Evolutionary conservation across 2,888 invertebrate species (phyloP), one percentile per base, ranked within the genome.

Genomic region (Drosophila eohydei): DNA sequence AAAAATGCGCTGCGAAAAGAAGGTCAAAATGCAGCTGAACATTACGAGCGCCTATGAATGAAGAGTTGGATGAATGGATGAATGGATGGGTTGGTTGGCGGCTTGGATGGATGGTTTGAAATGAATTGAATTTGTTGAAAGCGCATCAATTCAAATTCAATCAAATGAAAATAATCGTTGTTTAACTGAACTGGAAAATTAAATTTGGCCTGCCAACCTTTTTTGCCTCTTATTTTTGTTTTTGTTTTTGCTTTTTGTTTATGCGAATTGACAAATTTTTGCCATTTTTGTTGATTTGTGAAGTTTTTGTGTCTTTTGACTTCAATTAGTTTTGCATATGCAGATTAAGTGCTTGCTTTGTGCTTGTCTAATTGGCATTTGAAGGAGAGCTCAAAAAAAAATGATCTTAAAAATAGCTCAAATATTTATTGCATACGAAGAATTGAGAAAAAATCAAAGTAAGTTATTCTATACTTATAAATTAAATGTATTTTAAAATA

Each of bases 61-160:
- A 32, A 48, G 52, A 48, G 6, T 9, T 63, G 28, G 21, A 46
- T 43, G 54, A 11, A 50, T 56, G 66, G n/a, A 40, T 65, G 46
- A 9, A 46, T 58, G 61, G 16, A 8, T 4, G 36, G 12, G 26
- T 36, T 36, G 36, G 36, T 12, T 55, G 60, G 26, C 16, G 48
- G 3, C 14, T 28, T 54, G 62, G 32, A 41, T 66, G 52, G n/a
- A 56, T 61, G 61, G 14, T 21, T 3, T 62, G 44, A 34, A 51
- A 54, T 74, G 68, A 67, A 72, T 76, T 60, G 61, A 58, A 65
- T 78, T 70, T 63, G 65, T 56, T 58, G 65, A 63, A 58, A 78
- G 63, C 70, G 70, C 77, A 77, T 70, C 66, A 65, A 66, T 64
- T 73, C 63, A 51, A 79, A 83, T 81, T 76, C 81, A 81, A 83